Conservation (phyloP, 2,888 invertebrate genomes). For the Acronicta alni region DNA sequence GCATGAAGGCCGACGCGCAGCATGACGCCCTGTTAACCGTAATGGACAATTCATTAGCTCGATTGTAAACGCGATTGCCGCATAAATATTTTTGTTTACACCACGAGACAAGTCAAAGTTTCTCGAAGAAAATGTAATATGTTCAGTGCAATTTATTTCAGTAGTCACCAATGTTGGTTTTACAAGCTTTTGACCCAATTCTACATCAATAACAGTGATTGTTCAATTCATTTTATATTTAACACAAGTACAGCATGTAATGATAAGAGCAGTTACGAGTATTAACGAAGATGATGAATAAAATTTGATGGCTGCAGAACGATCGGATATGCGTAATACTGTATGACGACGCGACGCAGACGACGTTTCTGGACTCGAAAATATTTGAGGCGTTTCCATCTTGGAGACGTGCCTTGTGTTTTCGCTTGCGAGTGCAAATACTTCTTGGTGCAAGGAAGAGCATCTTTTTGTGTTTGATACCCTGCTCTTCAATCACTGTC, state of each 20-base stretch:
- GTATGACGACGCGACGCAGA: constrained; percentile 6
- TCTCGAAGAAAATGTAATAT: constrained; percentile 20
- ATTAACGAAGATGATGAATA: constrained; percentile 36
- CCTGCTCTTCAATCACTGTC: constrained; percentile 1
- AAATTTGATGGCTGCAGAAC: constrained; percentile 39
- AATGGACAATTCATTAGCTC: constrained; percentile 61
- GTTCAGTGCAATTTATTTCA: constrained; percentile 23
- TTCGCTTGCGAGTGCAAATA: neutral
- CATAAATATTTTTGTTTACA: constrained; percentile 34
- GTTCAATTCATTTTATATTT: constrained; percentile 23
- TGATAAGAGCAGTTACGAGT: constrained; percentile 23
- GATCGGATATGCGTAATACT: constrained; percentile 34
- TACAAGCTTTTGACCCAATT: constrained; percentile 47
- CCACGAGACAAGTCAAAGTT: constrained; percentile 13
- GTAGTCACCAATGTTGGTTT: constrained; percentile 22
- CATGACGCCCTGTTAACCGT: constrained; percentile 54
- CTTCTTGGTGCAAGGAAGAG: neutral
- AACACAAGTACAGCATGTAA: constrained; percentile 16
- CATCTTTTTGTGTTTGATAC: constrained; percentile 11
- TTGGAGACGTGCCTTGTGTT: constrained; percentile 39
- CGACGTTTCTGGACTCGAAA: constrained; percentile 24
- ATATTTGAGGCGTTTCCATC: constrained; percentile 12
- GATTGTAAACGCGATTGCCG: constrained; percentile 40
- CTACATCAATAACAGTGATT: constrained; percentile 18
- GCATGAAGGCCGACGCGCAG: constrained; percentile 47